Evolutionary conservation across 2,113 vertebrate species (phyloP).

Genomic region (Mustela lutreola): DNA sequence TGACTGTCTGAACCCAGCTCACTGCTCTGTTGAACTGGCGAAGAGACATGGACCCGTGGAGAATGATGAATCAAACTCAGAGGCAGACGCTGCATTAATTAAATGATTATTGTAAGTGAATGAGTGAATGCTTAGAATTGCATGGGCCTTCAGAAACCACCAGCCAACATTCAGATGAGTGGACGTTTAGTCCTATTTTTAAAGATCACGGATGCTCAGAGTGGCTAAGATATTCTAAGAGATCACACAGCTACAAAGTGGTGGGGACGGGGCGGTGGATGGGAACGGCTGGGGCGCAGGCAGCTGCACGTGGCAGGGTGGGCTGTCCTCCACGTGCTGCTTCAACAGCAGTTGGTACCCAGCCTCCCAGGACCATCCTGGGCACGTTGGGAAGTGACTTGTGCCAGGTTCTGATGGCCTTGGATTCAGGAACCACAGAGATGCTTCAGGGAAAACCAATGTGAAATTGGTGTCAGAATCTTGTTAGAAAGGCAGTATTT

Average conservation of each 20-base stretch:
- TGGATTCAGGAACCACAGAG: not conserved
- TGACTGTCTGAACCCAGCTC: not conserved
- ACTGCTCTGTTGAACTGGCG: not conserved
- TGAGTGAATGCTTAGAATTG: not conserved
- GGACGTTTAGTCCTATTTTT: not conserved
- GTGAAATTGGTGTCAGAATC: not conserved
- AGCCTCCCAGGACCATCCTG: not conserved
- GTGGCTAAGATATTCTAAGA: not conserved
- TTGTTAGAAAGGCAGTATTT: not conserved
- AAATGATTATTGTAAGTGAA: not conserved
- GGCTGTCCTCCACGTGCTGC: not conserved
- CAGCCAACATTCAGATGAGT: not conserved
- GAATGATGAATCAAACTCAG: not conserved
- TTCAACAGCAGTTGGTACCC: accelerated
- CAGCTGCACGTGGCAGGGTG: accelerated
- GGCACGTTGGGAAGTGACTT: not conserved
- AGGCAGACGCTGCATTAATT: not conserved
- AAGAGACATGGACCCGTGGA: not conserved
- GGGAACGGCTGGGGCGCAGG: not conserved
- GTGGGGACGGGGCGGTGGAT: accelerated
- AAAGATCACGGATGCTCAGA: not conserved
- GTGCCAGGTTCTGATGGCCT: not conserved
- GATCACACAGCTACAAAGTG: not conserved
- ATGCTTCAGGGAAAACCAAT: not conserved
- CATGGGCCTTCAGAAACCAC: not conserved